phyloP scores from a whole-genome alignment of 2,113 vertebrate species.

The Cryptotis parvus region DNA sequence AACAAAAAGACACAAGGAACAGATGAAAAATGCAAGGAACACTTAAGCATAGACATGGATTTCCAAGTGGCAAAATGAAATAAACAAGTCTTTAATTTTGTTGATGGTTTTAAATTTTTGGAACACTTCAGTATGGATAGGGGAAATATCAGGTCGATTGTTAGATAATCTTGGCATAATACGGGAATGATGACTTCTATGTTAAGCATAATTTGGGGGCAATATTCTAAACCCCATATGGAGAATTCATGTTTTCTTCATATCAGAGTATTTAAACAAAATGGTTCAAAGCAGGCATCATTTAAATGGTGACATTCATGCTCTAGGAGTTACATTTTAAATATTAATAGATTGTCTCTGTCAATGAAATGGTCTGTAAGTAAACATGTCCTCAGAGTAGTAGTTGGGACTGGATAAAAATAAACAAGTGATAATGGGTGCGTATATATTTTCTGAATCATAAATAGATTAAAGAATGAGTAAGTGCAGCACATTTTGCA shows the following conservation, averaged over 20 bases:
- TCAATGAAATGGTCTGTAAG: constrained; percentile 22
- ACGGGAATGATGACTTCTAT: constrained; percentile 21
- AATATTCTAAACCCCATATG: not conserved
- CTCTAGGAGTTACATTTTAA: constrained; percentile 48
- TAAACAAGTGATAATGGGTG: not conserved
- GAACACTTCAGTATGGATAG: not conserved
- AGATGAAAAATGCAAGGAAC: not conserved
- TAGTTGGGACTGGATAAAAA: constrained; percentile 22
- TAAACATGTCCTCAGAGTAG: constrained; percentile 49
- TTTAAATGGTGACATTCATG: constrained; percentile 5
- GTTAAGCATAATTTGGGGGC: not conserved
- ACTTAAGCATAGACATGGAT: not conserved
- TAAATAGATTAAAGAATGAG: constrained; percentile 56
- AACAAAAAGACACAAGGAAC: not conserved
- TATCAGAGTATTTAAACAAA: constrained; percentile 29
- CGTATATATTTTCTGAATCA: constrained; percentile 58
- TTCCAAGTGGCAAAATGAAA: constrained; percentile 35
- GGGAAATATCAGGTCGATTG: not conserved
- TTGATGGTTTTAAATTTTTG: constrained; percentile 9
- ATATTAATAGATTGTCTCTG: constrained; percentile 52
- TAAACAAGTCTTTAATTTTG: constrained; percentile 31
- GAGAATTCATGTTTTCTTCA: constrained; percentile 30
- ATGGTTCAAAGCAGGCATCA: constrained; percentile 14
- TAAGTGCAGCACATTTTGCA: constrained; percentile 52
- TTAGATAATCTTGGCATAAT: constrained; percentile 24